Base-by-base conservation (phyloP, 2,113 vertebrate species). In the Chloropsis hardwickii region DNA sequence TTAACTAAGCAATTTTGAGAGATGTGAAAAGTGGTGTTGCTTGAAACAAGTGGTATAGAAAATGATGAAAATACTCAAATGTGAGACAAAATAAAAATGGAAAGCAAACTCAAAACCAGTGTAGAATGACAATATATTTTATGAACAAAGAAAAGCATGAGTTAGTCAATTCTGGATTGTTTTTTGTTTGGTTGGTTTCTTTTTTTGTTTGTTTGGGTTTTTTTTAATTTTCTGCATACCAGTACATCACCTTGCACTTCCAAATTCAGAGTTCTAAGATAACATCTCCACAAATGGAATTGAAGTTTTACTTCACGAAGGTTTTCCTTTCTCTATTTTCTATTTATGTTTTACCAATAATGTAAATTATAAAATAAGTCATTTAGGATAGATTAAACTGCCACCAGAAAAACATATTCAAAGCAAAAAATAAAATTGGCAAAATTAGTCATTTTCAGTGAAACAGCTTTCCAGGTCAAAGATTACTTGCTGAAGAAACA, bases 391-490 rank as follows among this genome's bases (percentile, higher is more conserved):
- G 88, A 96, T 97, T 94, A 93, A 85, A 64, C 76, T 96, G 91
- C 79, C 94, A 93, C 29, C 74, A 88, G 85, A 90, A 96, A 96
- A 94, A 92, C 86, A 96, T 92, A 95, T 69, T 90, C 83, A 97
- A 96, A 95, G 95, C 95, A 95, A 93, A 95, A 96, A 94, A 50
- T 79, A 91, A 95, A 93, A 95, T 86, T 94, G 94, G 86, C 86
- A 94, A 92, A 97, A 97, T 96, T 88, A 96, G 92, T 95, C 91
- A 91, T 95, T 95, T 97, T 92, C 94, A 92, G 90, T 64, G 92
- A 88, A 96, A 90, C 37, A 62, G 86, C 81, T 92, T 96, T 92
- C 81, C 88, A 94, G 92, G 96, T 96, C 95, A 97, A 95, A 91
- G 92, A 95, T 92, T 97, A 93, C 57, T 95, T 94, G 74, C 90